These are phyloP conservation scores for Hypsibius dujardini DNA, from an alignment of 1,140 invertebrate species.

Conservation along the genomic window DNA sequence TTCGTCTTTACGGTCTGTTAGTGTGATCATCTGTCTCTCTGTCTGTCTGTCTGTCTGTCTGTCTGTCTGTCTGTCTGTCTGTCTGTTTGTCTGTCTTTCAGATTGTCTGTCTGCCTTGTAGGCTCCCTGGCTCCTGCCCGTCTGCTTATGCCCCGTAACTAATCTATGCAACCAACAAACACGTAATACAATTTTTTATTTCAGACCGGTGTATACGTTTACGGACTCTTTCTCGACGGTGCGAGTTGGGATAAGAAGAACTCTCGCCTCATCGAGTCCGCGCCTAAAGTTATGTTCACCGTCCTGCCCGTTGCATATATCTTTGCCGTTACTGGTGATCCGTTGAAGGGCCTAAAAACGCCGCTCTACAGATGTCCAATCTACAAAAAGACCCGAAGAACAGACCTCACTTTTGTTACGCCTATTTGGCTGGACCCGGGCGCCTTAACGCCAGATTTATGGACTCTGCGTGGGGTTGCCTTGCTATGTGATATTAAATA, in stretches of 20 bases:
- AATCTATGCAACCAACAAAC: no score
- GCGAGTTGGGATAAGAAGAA: conserved; percentile 69
- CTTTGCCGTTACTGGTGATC: conserved; percentile 45
- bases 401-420: conserved; percentile 81
- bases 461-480: conserved; percentile 79
- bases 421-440: conserved; percentile 42
- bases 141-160: no score
- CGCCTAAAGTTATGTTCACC: conserved; percentile 63
- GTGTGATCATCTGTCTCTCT: no score
- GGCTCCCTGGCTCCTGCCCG: no score
- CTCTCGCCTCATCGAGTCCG: conserved; percentile 71
- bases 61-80: no score
- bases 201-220: conserved; percentile 55
- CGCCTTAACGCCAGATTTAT: conserved; percentile 57
- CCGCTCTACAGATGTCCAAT: conserved; percentile 82
- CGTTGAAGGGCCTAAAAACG: conserved; percentile 44
- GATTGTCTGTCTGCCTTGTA: no score
- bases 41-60: no score
- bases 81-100: no score
- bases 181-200: not conserved
- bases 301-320: conserved; percentile 91
- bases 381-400: conserved; percentile 78
- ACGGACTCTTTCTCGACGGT: conserved; percentile 81
- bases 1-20: not conserved
- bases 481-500: conserved; percentile 92